Evolutionary conservation across 2,888 invertebrate genomes (phyloP), one percentile per base, ranked within the genome.

Genomic region (Marronus borbonicus): DNA sequence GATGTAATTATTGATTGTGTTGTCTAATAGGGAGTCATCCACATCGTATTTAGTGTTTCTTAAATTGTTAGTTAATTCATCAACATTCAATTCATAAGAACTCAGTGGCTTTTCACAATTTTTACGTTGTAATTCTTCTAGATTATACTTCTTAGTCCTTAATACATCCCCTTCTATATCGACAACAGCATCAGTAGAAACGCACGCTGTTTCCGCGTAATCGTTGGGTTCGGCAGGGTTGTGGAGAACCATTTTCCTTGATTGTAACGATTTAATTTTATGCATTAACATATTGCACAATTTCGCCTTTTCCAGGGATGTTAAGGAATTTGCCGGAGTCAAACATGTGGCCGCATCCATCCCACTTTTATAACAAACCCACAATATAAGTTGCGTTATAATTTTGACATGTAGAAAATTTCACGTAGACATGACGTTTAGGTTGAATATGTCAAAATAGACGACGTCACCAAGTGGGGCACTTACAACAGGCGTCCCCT

Each of bases 271-370:
- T 68, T 58, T 76, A 39, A 76, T 76, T 60, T 68, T 65, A 39
- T 76, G 68, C 65, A 76, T 55, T 55, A 76, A 58, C 36, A 55
- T 76, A 31, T 55, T 76, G 24, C 76, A 76, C 17, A 76, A 44
- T 60, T 76, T 76, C 31, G 76, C 76, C 28, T 76, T 66, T 76
- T 76, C 76, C 36, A 76, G 20, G 7, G 76, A 76, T 14, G 76
- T 68, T 68, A 76, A 44, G 3, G 76, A 76, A 58, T 76, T 76
- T 39, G 68, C 76, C 1, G 76, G 76, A 5, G 76, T 76, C 20
- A 64, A 44, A 58, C 76, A 76, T 55, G 44, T 64, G 1, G 60
- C 17, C 36, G 24, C n/a, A 58, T 76, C 68, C 76, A 76, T 76
- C 24, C 24, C 50, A 50, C 5, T 10, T 68, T 39, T 65, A 7